Percentiles rank a stretch among this genome's conserved stretches.
Conservation (phyloP, 2,888 invertebrate species). For the Elysia crispata region DNA sequence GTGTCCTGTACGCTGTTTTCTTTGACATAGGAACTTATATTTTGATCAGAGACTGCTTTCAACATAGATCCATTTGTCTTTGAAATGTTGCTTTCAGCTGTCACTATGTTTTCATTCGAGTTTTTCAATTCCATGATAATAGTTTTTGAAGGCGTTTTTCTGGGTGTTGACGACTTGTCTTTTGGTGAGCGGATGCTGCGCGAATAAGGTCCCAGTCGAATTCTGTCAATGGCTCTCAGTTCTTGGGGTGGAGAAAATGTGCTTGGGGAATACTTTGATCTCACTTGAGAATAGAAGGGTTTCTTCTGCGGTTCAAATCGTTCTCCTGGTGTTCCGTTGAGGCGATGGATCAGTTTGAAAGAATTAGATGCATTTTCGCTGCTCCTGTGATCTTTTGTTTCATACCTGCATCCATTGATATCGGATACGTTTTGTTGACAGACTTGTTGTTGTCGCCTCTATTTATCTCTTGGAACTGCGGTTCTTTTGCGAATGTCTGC, state of each 20-base stretch:
- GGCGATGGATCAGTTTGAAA: slow-evolving; percentile 79
- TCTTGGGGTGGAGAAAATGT: slow-evolving; percentile 3
- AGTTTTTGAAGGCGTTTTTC: background rate
- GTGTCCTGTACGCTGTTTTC: too few species aligned
- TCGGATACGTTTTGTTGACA: background rate
- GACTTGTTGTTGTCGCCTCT: too few species aligned
- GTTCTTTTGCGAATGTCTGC: background rate
- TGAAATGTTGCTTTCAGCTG: too few species aligned
- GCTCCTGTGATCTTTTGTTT: background rate
- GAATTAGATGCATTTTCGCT: background rate
- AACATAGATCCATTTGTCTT: too few species aligned
- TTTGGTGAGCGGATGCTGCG: background rate
- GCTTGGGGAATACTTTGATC: background rate
- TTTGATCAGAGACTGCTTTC: too few species aligned
- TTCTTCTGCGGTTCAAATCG: background rate
- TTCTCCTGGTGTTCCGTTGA: background rate
- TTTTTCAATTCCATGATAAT: too few species aligned
- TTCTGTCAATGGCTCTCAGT: slow-evolving; percentile 37
- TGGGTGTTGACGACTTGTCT: slow-evolving; percentile 77
- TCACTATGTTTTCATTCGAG: too few species aligned
- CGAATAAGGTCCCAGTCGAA: slow-evolving; percentile 38
- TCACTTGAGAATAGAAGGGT: background rate
- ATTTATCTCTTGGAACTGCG: background rate
- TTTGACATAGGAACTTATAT: too few species aligned
- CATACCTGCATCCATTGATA: too few species aligned